These are phyloP conservation scores for Corbicula japonica DNA, from an alignment of 2,888 invertebrate genomes.

Conservation along the genomic window DNA sequence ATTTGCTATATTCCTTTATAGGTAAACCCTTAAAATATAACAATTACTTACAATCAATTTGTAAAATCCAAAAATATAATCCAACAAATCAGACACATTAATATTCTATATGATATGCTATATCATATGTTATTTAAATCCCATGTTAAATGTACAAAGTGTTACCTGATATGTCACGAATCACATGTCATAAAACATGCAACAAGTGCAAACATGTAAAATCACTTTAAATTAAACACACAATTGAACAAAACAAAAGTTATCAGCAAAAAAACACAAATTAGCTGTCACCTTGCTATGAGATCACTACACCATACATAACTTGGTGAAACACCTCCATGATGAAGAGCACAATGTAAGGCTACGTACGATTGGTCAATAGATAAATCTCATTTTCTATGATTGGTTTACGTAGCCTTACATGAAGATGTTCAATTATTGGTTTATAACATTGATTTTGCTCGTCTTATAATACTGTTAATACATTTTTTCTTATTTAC, in stretches of 20 bases:
- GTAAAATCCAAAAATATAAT: too few species aligned
- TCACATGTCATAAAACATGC: not conserved
- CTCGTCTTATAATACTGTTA: too few species aligned
- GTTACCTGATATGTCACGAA: not conserved
- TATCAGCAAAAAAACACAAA: conserved; percentile 15
- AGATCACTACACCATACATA: conserved; percentile 27
- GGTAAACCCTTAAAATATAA: too few species aligned
- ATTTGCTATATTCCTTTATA: too few species aligned
- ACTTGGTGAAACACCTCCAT: too few species aligned
- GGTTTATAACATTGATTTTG: conserved; percentile 32
- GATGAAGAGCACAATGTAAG: conserved; percentile 53
- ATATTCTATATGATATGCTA: too few species aligned
- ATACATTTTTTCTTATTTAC: too few species aligned
- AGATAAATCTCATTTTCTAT: conserved; percentile 10
- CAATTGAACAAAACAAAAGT: conserved; percentile 22
- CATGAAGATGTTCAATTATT: conserved; percentile 15
- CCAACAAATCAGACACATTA: too few species aligned
- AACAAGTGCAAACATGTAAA: conserved; percentile 1
- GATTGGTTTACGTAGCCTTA: conserved; percentile 29
- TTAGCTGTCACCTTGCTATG: conserved; percentile 10
- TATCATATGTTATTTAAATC: too few species aligned
- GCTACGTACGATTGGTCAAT: conserved; percentile 56
- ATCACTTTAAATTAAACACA: conserved; percentile 24
- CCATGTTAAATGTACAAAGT: not conserved
- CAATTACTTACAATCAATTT: too few species aligned